Base-by-base conservation (phyloP, 2,113 vertebrate species). In the Ctenodactylus gundi region DNA sequence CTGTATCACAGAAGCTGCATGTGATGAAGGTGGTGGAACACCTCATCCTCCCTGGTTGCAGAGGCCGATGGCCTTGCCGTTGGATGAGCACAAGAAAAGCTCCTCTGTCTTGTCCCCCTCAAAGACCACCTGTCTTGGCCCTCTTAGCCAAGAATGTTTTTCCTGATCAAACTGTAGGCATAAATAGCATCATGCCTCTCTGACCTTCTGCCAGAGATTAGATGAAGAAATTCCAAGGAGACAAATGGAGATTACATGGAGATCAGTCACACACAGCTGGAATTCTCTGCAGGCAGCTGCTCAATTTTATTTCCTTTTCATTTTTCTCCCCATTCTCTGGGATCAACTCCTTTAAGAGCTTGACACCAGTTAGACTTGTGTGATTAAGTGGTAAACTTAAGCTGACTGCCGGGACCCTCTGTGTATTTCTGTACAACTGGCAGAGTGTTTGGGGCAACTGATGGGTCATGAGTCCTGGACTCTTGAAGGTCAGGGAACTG, bases 241-340 rank as follows among this genome's bases (percentile, higher is more conserved):
- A 96, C 70, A 81, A 94, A 91, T 95, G 85, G 84, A 68, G 62
- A 95, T 89, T 72, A 77, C 84, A 23, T 78, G 90, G 93, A 83
- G 89, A 93, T 96, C 84, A 95, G 72, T 96, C 84, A 49, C 0
- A 0, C 27, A 0, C 60, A 72, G 84, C 94, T 70, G 80, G 75
- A 70, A 44, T 86, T 89, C 91, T 94, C 93, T 62, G 49, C 49
- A 73, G 84, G 88, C 58, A 87, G 15, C 89, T 62, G 87, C 64
- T 96, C 81, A 58, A 12, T 86, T 94, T 90, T 89, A 93, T 95
- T 95, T 96, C 94, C 92, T 94, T 94, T 95, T 91, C 90, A 93
- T 97, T 96, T 97, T 96, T 95, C 90, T 93, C 55, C 57, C 87
- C 2, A 3, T 96, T 95, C 80, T 70, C 84, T 76, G 80, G 53